A percentile compares a stretch with the other conserved stretches of the same genome.
Evolutionary conservation across 1,140 invertebrate genomes (phyloP).

Genomic region (Pentalonia nigronervosa): DNA sequence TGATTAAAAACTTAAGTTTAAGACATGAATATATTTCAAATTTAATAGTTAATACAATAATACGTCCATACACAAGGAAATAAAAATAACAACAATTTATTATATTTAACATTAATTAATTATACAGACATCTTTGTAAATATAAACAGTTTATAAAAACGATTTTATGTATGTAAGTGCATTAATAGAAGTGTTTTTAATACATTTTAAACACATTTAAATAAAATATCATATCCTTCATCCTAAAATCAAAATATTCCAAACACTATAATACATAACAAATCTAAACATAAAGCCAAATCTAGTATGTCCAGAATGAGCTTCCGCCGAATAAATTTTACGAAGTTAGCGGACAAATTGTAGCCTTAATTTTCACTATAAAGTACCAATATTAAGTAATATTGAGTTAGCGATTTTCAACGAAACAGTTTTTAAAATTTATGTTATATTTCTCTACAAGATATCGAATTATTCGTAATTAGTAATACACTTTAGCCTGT

Average conservation of each 20-base stretch:
- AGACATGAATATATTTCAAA: background rate
- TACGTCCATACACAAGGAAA: background rate
- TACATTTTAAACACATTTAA: background rate
- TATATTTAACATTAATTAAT: background rate
- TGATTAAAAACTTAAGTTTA: background rate
- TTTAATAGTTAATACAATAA: background rate
- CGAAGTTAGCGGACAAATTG: background rate
- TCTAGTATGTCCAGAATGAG: background rate
- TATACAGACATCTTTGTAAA: background rate
- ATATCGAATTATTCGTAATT: background rate
- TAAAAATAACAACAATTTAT: background rate
- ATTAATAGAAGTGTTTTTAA: background rate
- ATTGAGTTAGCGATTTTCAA: no score
- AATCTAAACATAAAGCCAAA: background rate
- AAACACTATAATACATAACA: background rate
- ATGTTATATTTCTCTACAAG: background rate
- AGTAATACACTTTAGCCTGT: background rate
- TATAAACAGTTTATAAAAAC: background rate
- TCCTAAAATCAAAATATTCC: background rate
- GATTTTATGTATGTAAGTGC: background rate
- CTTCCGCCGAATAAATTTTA: background rate
- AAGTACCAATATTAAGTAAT: no score
- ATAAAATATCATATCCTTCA: background rate
- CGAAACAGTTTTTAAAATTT: no score
- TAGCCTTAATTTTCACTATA: no score